Evolutionary conservation across 2,113 vertebrate genomes (phyloP).

Genomic region (Oncorhynchus nerka): DNA sequence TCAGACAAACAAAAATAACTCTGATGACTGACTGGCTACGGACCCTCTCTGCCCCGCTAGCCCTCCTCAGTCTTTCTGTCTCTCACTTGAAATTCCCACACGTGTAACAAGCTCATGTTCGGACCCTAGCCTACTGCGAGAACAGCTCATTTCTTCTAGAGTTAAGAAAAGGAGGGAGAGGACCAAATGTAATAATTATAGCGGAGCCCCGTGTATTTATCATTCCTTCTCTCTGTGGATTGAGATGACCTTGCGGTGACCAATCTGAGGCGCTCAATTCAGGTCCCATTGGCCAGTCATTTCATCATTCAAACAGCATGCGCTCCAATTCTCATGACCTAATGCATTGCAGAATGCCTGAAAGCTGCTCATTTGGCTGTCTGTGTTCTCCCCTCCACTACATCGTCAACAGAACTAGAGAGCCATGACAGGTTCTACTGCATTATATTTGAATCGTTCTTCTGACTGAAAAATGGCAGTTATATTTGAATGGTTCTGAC

Average conservation of each 20-base stretch:
- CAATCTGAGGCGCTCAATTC: slow-evolving; percentile 54
- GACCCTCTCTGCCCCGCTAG: slow-evolving; percentile 9
- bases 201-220: slow-evolving; percentile 36
- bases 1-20: slow-evolving; percentile 62
- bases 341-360: slow-evolving; percentile 75
- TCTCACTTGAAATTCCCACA: slow-evolving; percentile 66
- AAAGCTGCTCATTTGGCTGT: slow-evolving; percentile 68
- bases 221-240: slow-evolving; percentile 50
- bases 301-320: slow-evolving; percentile 68
- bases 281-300: slow-evolving; percentile 71
- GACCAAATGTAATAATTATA: slow-evolving; percentile 46
- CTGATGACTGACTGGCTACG: slow-evolving; percentile 53
- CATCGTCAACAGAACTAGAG: slow-evolving; percentile 57
- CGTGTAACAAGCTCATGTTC: slow-evolving; percentile 52
- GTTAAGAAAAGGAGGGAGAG: slow-evolving; percentile 11
- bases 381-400: slow-evolving; percentile 61
- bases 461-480: slow-evolving; percentile 19
- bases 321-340: slow-evolving; percentile 82
- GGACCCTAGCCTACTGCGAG: slow-evolving; percentile 29
- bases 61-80: slow-evolving; percentile 43
- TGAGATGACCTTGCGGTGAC: slow-evolving; percentile 68
- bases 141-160: slow-evolving; percentile 44
- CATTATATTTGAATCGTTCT: slow-evolving; percentile 28
- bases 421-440: slow-evolving; percentile 30
- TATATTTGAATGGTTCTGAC: no score